Percentiles rank a stretch among this genome's conserved stretches.
phyloP scores from a whole-genome alignment of 2,888 invertebrate genomes.

The Neoscelio sp. region DNA sequence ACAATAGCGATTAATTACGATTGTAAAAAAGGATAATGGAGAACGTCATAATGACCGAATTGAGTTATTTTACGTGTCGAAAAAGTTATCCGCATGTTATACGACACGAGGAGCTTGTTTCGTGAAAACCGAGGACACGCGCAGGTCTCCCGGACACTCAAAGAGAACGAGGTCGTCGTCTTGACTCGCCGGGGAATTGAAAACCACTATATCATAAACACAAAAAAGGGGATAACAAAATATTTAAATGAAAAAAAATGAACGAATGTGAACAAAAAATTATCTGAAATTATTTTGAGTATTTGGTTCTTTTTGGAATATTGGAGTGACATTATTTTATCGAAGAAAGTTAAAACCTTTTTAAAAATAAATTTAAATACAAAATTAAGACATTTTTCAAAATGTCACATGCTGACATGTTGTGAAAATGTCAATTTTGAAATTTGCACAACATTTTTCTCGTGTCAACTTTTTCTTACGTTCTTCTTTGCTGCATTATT shows the following conservation, averaged over 20 bases:
- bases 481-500: too few species aligned
- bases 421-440: too few species aligned
- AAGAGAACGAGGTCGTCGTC: constrained; percentile 53
- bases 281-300: too few species aligned
- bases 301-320: too few species aligned
- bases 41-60: background rate
- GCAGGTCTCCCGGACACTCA: constrained; percentile 38
- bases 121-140: constrained; percentile 37
- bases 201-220: constrained; percentile 50
- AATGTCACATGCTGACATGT: too few species aligned
- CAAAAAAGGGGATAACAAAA: constrained; percentile 30
- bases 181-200: constrained; percentile 44
- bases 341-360: too few species aligned
- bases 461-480: too few species aligned
- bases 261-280: background rate
- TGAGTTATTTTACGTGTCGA: constrained; percentile 16
- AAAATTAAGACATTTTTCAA: too few species aligned
- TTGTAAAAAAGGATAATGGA: constrained; percentile 3
- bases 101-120: constrained; percentile 21
- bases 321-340: too few species aligned
- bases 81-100: constrained; percentile 25
- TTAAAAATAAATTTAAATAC: too few species aligned
- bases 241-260: constrained; percentile 13
- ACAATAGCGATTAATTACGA: background rate
- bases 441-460: too few species aligned